These are phyloP conservation scores for Dryas iulia DNA, from an alignment of 1,140 invertebrate genomes.

Conservation along the genomic window DNA sequence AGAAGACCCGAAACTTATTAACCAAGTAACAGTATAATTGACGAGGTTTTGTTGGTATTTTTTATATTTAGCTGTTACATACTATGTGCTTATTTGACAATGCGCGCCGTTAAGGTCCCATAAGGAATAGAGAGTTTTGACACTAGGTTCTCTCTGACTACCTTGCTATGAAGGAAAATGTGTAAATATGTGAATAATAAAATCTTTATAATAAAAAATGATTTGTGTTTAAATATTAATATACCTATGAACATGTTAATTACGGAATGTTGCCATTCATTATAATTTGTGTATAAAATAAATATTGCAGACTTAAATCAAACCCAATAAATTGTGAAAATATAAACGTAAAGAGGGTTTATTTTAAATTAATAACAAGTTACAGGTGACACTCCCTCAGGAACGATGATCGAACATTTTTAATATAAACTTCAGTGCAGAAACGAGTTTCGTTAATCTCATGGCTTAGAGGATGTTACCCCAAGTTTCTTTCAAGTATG, in stretches of 20 bases:
- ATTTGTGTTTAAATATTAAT: too few relatives aligned
- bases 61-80: too few relatives aligned
- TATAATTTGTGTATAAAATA: background rate
- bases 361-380: background rate
- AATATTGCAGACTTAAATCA: background rate
- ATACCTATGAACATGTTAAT: too few relatives aligned
- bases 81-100: too few relatives aligned
- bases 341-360: background rate
- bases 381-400: background rate
- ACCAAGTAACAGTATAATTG: background rate
- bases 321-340: background rate
- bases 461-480: conserved; percentile 22
- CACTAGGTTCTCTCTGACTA: too few relatives aligned
- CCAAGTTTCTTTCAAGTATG: conserved; percentile 24
- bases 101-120: too few relatives aligned
- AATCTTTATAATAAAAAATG: too few relatives aligned
- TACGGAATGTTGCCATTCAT: too few relatives aligned
- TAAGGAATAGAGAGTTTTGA: too few relatives aligned
- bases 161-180: too few relatives aligned
- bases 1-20: background rate
- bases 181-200: too few relatives aligned
- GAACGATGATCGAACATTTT: conserved; percentile 38
- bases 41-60: background rate
- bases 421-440: conserved; percentile 43
- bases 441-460: conserved; percentile 32